phyloP scores from a whole-genome alignment of 2,113 vertebrate genomes.

The Tympanuchus pallidicinctus region DNA sequence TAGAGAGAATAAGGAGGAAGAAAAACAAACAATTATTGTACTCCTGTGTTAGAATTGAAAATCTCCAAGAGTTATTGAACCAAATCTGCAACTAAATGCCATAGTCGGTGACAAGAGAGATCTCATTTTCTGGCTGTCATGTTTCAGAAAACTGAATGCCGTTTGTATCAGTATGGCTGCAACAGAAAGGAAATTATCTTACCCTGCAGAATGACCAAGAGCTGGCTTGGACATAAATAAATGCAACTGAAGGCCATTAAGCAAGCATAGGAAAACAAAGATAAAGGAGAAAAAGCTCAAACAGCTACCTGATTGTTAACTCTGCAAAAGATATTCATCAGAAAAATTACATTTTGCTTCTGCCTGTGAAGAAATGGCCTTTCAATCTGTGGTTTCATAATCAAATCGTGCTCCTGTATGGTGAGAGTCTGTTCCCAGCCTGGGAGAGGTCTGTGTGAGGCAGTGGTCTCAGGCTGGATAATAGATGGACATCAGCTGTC shows the following conservation, averaged over 20 bases:
- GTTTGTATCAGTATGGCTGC: slow-evolving; percentile 31
- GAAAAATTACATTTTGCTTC: neutral
- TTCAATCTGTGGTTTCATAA: neutral
- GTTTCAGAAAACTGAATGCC: slow-evolving; percentile 63
- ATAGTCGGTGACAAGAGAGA: slow-evolving; percentile 70
- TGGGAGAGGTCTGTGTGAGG: neutral
- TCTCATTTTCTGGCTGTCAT: slow-evolving; percentile 78
- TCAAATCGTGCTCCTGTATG: neutral
- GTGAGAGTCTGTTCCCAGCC: neutral
- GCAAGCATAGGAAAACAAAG: neutral
- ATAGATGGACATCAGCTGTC: rapidly evolving
- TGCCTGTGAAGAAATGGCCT: slow-evolving; percentile 1
- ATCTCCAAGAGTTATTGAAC: slow-evolving; percentile 72
- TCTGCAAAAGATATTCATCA: neutral
- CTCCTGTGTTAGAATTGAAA: slow-evolving; percentile 67
- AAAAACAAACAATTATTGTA: slow-evolving; percentile 77
- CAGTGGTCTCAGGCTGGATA: neutral
- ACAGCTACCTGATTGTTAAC: neutral
- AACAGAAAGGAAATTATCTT: slow-evolving; percentile 69
- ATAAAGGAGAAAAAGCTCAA: slow-evolving; percentile 30
- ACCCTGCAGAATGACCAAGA: slow-evolving; percentile 39
- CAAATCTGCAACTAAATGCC: slow-evolving; percentile 77
- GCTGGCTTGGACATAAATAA: slow-evolving; percentile 5
- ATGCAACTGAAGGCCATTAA: neutral
- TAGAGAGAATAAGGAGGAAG: slow-evolving; percentile 67